phyloP scores from a whole-genome alignment of 1,140 invertebrate species.

The Musca vetustissima region DNA sequence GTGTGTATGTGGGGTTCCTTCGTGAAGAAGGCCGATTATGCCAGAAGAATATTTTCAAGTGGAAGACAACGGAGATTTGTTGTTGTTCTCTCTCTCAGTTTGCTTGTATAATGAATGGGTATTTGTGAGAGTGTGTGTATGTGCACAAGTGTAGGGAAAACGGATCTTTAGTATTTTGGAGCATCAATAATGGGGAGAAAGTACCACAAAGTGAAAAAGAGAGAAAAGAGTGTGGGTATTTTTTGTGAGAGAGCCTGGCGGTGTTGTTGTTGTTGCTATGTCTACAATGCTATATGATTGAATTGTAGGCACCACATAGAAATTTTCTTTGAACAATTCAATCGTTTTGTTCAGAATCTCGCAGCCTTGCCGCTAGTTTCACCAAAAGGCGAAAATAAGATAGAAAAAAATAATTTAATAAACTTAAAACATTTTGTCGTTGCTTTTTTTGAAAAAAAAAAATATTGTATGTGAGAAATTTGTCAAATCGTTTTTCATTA shows the following conservation, averaged over 20 bases:
- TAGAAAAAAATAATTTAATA: neutral
- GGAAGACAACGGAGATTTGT: no score
- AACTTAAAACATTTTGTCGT: neutral
- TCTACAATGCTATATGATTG: neutral
- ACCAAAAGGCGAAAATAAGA: neutral
- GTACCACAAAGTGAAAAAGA: no score
- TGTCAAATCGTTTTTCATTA: neutral
- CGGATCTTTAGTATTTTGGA: no score
- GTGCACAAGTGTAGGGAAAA: no score
- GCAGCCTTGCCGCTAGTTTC: neutral
- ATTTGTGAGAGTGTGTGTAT: no score
- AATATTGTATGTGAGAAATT: neutral
- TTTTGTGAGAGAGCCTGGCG: neutral
- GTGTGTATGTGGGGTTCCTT: no score
- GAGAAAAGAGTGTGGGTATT: no score
- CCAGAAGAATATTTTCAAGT: no score
- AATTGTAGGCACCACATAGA: neutral
- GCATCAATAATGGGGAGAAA: no score
- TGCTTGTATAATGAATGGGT: no score
- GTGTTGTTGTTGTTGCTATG: neutral
- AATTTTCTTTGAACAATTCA: constrained; percentile 18
- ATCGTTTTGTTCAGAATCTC: constrained; percentile 2
- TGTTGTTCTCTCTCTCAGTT: no score
- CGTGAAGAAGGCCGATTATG: no score
- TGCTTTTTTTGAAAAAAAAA: neutral